These are phyloP conservation scores for Spodoptera exigua DNA, from an alignment of 2,888 invertebrate genomes.

Conservation along the genomic window DNA sequence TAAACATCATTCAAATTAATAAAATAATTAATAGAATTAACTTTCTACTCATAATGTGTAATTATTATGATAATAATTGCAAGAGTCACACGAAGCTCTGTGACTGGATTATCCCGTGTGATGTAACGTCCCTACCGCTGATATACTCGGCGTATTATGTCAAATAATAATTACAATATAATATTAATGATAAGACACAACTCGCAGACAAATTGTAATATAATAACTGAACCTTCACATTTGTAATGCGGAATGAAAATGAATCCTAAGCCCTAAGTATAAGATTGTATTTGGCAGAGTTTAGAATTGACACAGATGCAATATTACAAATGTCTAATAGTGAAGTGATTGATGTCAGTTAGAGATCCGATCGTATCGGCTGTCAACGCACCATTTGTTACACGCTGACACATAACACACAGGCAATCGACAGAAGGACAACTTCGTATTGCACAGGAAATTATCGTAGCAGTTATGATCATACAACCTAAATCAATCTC, in stretches of 20 bases:
- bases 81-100: no score
- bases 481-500: no score
- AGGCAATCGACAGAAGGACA: neutral
- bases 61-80: no score
- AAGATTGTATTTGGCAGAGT: slow-evolving; percentile 4
- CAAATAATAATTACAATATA: slow-evolving; percentile 44
- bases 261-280: neutral
- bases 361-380: slow-evolving; percentile 22
- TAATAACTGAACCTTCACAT: slow-evolving; percentile 10
- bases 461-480: no score
- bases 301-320: slow-evolving; percentile 13
- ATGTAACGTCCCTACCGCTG: slow-evolving; percentile 30
- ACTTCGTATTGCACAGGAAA: neutral
- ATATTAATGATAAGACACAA: slow-evolving; percentile 45
- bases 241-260: neutral
- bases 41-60: no score
- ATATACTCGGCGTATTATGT: slow-evolving; percentile 31
- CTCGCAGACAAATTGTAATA: slow-evolving; percentile 26
- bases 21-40: no score
- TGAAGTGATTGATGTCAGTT: slow-evolving; percentile 34
- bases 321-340: slow-evolving; percentile 13
- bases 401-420: neutral
- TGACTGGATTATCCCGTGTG: neutral
- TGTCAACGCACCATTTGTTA: slow-evolving; percentile 45
- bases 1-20: no score